Evolutionary conservation across 2,113 vertebrate species (phyloP).

Genomic region (Ia io): DNA sequence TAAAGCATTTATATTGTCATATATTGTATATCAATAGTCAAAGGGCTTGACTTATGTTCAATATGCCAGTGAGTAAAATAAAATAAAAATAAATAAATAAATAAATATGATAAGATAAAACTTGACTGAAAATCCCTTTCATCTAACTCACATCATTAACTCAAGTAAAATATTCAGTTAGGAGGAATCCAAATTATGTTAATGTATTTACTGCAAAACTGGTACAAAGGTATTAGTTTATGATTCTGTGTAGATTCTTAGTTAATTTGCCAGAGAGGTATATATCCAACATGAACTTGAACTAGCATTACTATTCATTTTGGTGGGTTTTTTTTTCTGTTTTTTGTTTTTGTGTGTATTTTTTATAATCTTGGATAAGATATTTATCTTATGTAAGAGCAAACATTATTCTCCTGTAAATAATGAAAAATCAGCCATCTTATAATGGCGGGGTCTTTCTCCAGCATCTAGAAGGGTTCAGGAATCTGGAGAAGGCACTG

Average conservation of each 20-base stretch:
- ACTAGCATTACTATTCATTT: neutral
- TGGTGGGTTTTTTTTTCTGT: neutral
- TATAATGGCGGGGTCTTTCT: too few relatives aligned
- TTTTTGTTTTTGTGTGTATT: neutral
- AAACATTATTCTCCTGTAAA: neutral
- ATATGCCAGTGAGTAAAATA: neutral
- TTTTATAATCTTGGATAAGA: neutral
- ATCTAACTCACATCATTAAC: neutral
- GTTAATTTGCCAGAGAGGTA: neutral
- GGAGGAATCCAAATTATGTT: neutral
- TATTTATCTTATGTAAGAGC: neutral
- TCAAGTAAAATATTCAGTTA: neutral
- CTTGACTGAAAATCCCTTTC: neutral
- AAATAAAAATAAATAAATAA: neutral
- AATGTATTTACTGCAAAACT: neutral
- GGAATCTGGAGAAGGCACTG: too few relatives aligned
- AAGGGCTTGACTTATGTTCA: neutral
- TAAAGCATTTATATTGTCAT: neutral
- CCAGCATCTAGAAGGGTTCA: too few relatives aligned
- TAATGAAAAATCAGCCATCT: neutral
- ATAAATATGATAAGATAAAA: neutral
- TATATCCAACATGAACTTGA: neutral
- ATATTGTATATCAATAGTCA: neutral
- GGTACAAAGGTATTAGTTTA: neutral
- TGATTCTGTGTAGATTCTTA: neutral